Evolutionary conservation across 2,888 invertebrate species (phyloP), one percentile per base, ranked within the genome.

Genomic region (Syrphus vitripennis): DNA sequence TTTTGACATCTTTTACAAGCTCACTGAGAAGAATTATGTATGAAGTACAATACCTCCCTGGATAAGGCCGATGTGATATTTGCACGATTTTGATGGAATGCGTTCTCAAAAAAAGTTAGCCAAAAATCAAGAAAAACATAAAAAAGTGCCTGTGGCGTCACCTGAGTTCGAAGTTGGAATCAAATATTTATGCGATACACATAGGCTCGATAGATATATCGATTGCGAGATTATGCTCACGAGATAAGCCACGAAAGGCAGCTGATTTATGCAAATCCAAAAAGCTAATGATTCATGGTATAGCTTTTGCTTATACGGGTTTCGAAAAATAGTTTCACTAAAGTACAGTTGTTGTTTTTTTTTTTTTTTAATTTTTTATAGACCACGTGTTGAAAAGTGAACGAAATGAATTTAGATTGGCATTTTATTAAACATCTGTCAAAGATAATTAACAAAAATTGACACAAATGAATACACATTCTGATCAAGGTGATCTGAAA

Each of bases 211-310:
- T 45, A 3, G 50, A 40, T 40, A 40, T 40, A 53, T 4, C 29
- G 19, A 45, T 65, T n/a, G n/a, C 14, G 45, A 65, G 65, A 65
- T 65, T 45, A 65, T 65, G 29, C 29, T 65, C 29, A 21, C 65
- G 2, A 65, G 65, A 65, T 65, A 65, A 65, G 65, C 31, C 19
- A 4, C 55, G 10, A 65, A 55, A 42, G 53, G 75, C 53, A 67
- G 53, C 40, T 57, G 55, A 75, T 75, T 75, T 75, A 75, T 75
- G 75, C 55, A 75, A 55, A 67, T 67, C 42, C 59, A 37, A 37
- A 59, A 37, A 14, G 21, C 24, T 24, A 59, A 37, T 59, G 59
- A 37, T 37, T 59, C 59, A 59, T n/a, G n/a, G n/a, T n/a, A n/a
- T n/a, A n/a, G n/a, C n/a, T n/a, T 59, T 34, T 37, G 55, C 55